Percentiles rank a stretch among this genome's conserved stretches.
These are phyloP conservation scores for Todiramphus chloris DNA, from an alignment of 2,113 vertebrate species.

Conservation along the genomic window DNA sequence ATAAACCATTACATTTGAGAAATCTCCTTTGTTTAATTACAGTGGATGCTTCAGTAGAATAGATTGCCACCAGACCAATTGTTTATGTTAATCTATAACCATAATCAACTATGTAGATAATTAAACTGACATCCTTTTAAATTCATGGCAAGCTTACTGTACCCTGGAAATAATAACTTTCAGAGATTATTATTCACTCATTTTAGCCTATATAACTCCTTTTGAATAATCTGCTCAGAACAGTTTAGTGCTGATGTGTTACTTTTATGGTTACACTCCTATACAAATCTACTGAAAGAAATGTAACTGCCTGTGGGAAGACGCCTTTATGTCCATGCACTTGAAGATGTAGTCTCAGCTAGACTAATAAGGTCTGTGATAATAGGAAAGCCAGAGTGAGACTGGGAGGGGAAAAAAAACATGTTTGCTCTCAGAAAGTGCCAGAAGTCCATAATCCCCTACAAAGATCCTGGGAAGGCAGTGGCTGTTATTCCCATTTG, in stretches of 20 bases:
- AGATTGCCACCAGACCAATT: slow-evolving; percentile 13
- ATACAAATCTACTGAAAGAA: slow-evolving; percentile 8
- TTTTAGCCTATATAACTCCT: slow-evolving; percentile 37
- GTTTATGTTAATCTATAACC: not conserved
- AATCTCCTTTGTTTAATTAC: slow-evolving; percentile 28
- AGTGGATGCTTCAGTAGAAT: not conserved
- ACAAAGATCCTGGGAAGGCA: not conserved
- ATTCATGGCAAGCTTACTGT: not conserved
- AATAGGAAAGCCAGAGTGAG: not conserved
- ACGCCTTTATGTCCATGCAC: not conserved
- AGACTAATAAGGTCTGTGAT: fast-evolving
- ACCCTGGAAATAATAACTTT: slow-evolving; percentile 14
- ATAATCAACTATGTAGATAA: not conserved
- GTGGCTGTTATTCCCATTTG: not conserved
- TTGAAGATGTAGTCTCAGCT: not conserved
- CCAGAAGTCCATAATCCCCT: not conserved
- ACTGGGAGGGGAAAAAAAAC: not conserved
- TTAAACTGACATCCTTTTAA: not conserved
- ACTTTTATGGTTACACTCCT: not conserved
- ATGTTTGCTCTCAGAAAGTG: not conserved
- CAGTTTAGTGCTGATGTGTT: not conserved
- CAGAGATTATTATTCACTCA: slow-evolving; percentile 3
- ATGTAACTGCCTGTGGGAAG: not conserved
- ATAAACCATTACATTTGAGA: slow-evolving; percentile 36
- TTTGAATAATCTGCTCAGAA: not conserved